A percentile compares a stretch with the other conserved stretches of the same genome.
These are phyloP conservation scores for Indicator maculatus DNA, from an alignment of 2,113 vertebrate genomes.

Conservation along the genomic window DNA sequence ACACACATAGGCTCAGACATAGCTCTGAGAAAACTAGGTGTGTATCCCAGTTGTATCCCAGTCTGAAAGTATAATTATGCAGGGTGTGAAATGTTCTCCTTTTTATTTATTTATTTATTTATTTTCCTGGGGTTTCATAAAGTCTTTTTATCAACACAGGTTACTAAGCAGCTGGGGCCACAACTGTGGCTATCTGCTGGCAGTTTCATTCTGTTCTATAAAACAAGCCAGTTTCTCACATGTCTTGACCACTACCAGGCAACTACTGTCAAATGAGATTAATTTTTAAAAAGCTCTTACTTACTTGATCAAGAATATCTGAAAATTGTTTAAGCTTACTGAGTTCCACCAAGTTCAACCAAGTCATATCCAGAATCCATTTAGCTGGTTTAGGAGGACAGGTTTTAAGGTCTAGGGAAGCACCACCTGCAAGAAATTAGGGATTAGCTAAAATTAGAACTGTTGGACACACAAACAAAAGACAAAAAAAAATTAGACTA, in stretches of 20 bases:
- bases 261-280: background rate
- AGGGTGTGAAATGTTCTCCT: background rate
- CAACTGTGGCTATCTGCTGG: background rate
- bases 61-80: background rate
- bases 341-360: slow-evolving; percentile 95
- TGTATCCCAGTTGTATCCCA: background rate
- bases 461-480: background rate
- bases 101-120: background rate
- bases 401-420: slow-evolving; percentile 92
- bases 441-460: background rate
- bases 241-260: background rate
- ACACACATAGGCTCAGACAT: background rate
- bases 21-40: background rate
- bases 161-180: background rate
- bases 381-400: slow-evolving; percentile 92
- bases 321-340: slow-evolving; percentile 92
- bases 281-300: background rate
- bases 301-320: slow-evolving; percentile 89
- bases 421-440: slow-evolving; percentile 82
- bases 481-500: background rate
- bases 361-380: slow-evolving; percentile 97
- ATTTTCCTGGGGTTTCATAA: background rate
- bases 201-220: background rate
- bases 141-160: background rate
- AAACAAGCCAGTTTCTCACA: background rate